Base-by-base conservation (phyloP, 2,888 invertebrate species). In the Trachelus tabidus region DNA sequence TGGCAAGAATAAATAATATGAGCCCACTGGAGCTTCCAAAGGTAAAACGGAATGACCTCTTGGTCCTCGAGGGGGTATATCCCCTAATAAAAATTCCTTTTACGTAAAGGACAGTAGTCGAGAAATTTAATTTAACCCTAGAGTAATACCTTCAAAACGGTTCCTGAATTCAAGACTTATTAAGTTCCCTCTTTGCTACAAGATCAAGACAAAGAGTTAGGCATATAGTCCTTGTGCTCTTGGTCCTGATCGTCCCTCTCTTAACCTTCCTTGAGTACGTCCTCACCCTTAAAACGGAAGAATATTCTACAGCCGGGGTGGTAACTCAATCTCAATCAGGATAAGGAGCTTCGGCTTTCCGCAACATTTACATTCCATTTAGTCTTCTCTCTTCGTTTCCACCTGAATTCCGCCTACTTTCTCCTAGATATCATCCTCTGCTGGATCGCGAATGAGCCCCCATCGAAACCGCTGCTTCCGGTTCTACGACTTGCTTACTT, bases 301-400 rank as follows among this genome's bases (percentile, higher is more conserved):
- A 23, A 56, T 56, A 56, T 56, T 56, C 23, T 56, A 23, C 3
- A 31, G 12, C 4, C 31, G 71, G 71, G 33, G 23, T 71, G 33
- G 71, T 31, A 71, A 34, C 34, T 71, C 71, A 31, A 34, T 71
- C 71, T 71, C 71, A 71, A 83, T 84, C 81, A 73, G 84, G 86
- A 88, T 87, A 88, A 89, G 85, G 83, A 85, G 85, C 84, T 85
- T 84, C 84, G 86, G 85, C 84, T 87, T 89, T 87, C 86, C 87
- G 84, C 86, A 87, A 89, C 87, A 89, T 89, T 90, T 90, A 88
- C 90, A 89, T 89, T 89, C 88, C 87, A 85, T 88, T 87, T 87
- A 84, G 83, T 83, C 82, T 81, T 83, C 84, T 79, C 79, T 81
- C 78, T 73, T 76, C 77, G 69, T 76, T 75, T 71, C 71, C 77